A percentile compares a stretch with the other conserved stretches of the same genome.
Conservation (phyloP, 2,113 vertebrate species). For the Emydocephalus ijimae region DNA sequence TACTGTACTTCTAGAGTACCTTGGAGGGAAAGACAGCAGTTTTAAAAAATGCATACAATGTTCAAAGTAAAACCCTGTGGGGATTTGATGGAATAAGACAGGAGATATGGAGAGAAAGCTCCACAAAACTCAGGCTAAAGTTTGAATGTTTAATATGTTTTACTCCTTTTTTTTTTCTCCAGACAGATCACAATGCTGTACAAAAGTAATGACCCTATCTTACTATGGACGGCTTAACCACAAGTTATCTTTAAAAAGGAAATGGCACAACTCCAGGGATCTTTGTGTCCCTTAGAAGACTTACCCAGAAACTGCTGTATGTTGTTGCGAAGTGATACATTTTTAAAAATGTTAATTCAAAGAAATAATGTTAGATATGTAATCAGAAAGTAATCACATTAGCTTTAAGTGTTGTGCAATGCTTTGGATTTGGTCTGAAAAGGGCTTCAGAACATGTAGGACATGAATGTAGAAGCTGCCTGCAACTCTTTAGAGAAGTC, state of each 20-base stretch:
- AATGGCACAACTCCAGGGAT: neutral
- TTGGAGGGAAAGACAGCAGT: conserved; percentile 18
- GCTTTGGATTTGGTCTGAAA: neutral
- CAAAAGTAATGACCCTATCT: neutral
- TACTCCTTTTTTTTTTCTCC: neutral
- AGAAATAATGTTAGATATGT: neutral
- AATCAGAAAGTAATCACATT: neutral
- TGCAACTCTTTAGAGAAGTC: neutral
- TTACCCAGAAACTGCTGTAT: neutral
- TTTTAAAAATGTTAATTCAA: neutral
- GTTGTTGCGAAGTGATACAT: neutral
- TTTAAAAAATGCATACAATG: neutral
- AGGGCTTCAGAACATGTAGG: neutral
- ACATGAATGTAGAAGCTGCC: neutral
- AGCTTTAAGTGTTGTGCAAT: neutral
- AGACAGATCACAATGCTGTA: neutral
- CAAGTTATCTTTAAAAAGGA: neutral
- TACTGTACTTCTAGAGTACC: neutral
- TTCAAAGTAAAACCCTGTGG: accelerated
- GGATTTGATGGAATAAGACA: neutral
- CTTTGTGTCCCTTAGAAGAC: neutral
- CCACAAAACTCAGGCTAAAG: neutral
- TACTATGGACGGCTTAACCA: neutral
- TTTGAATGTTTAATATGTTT: neutral
- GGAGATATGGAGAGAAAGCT: neutral